Evolutionary conservation across 53 echinoderm and acorn worm genomes (phyloP).

Genomic region (Holothuria scabra): DNA sequence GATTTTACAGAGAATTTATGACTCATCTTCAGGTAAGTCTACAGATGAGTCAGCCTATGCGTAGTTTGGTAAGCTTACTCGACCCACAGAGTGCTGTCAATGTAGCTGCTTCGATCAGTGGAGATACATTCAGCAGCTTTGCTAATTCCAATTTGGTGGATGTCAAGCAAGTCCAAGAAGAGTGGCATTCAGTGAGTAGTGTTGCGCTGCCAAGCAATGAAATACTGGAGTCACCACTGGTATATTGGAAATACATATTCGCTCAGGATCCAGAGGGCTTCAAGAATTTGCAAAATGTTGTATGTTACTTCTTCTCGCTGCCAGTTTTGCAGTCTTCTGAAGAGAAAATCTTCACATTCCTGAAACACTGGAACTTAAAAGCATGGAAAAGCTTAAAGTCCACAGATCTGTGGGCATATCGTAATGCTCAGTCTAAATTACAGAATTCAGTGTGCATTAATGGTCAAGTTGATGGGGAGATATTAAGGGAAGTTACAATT

Average conservation of each 20-base stretch:
- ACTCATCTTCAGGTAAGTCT: constrained; percentile 5
- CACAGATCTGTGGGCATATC: no score
- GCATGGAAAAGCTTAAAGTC: no score
- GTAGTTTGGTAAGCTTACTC: not conserved
- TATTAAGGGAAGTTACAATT: no score
- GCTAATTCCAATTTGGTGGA: not conserved
- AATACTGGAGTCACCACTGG: not conserved
- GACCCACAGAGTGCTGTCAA: not conserved
- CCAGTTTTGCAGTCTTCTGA: not conserved
- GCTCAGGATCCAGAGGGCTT: not conserved
- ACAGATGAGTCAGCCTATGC: not conserved
- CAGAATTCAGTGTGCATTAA: no score
- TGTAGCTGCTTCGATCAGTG: not conserved
- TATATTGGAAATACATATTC: not conserved
- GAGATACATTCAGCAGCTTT: not conserved
- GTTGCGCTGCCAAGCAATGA: not conserved
- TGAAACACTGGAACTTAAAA: no score
- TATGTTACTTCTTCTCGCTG: constrained; percentile 16
- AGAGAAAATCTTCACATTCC: no score
- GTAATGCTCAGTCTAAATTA: no score
- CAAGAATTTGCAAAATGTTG: not conserved
- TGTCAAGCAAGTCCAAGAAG: not conserved
- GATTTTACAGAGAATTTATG: constrained; percentile 22
- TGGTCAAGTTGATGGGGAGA: no score
- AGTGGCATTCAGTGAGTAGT: not conserved